phyloP scores from a whole-genome alignment of 2,888 invertebrate species.

The Macaria notata region DNA sequence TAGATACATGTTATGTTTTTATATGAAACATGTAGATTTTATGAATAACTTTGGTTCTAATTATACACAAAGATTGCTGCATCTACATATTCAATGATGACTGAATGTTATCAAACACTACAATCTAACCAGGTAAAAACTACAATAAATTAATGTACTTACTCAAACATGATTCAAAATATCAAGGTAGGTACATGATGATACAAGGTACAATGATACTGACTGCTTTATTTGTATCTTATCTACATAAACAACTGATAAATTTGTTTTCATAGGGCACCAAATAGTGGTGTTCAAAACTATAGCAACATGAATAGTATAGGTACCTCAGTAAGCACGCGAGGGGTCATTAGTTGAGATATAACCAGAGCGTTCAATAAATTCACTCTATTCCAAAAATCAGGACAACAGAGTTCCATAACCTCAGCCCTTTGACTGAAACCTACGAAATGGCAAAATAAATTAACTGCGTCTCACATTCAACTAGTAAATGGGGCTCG shows the following conservation, averaged over 20 bases:
- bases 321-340: conserved; percentile 65
- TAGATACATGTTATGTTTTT: too few relatives aligned
- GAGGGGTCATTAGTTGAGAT: conserved; percentile 74
- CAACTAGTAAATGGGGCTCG: conserved; percentile 40
- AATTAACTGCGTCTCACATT: conserved; percentile 44
- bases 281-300: conserved; percentile 38
- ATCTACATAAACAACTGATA: conserved; percentile 71
- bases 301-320: conserved; percentile 41
- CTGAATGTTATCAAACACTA: too few relatives aligned
- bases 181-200: too few relatives aligned
- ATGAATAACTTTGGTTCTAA: too few relatives aligned
- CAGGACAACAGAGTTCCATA: conserved; percentile 75
- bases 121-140: too few relatives aligned
- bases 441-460: conserved; percentile 66
- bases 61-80: too few relatives aligned
- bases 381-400: conserved; percentile 70
- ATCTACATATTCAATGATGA: too few relatives aligned
- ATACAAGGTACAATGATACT: conserved; percentile 8
- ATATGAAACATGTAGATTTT: too few relatives aligned
- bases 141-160: too few relatives aligned
- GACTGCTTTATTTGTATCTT: conserved; percentile 27
- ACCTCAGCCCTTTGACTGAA: conserved; percentile 71
- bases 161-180: background rate
- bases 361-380: conserved; percentile 61
- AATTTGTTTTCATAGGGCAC: conserved; percentile 58